These are phyloP conservation scores for Condylostylus longicornis DNA, from an alignment of 1,140 invertebrate species.

Conservation along the genomic window DNA sequence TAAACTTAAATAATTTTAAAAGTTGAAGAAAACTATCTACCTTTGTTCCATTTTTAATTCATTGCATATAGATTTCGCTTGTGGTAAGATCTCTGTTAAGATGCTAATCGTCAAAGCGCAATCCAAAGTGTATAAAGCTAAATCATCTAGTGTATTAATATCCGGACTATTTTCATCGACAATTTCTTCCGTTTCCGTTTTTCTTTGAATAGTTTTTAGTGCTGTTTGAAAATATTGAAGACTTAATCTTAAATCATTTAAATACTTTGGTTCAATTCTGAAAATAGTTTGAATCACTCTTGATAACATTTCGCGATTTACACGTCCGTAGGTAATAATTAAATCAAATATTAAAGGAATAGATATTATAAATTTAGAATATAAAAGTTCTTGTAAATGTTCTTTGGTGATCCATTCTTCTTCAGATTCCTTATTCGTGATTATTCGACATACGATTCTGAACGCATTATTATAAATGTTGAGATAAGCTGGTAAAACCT, in stretches of 20 bases:
- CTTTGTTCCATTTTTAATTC: constrained; percentile 21
- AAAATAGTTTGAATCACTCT: constrained; percentile 53
- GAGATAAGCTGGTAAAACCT: constrained; percentile 31
- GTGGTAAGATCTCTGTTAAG: constrained; percentile 47
- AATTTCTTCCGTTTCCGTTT: constrained; percentile 26
- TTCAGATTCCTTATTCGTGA: constrained; percentile 58
- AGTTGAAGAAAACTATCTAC: constrained; percentile 6
- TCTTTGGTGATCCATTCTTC: constrained; percentile 48
- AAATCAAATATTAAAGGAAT: constrained; percentile 67
- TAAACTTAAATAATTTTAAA: not conserved
- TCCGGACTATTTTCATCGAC: constrained; percentile 23
- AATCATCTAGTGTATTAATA: constrained; percentile 37
- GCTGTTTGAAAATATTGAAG: constrained; percentile 36
- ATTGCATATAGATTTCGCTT: constrained; percentile 25
- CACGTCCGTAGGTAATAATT: constrained; percentile 50
- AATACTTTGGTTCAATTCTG: constrained; percentile 51
- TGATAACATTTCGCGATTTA: constrained; percentile 43
- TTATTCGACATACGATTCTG: constrained; percentile 50
- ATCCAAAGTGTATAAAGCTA: constrained; percentile 57
- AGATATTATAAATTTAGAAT: constrained; percentile 66
- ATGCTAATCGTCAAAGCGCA: constrained; percentile 46
- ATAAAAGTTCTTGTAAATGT: constrained; percentile 52
- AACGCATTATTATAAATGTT: constrained; percentile 48
- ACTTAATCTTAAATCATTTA: constrained; percentile 45
- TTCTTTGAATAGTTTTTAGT: constrained; percentile 25